Evolutionary conservation across 2,888 invertebrate genomes (phyloP), one percentile per base, ranked within the genome.

Genomic region (Andrena flavipes): DNA sequence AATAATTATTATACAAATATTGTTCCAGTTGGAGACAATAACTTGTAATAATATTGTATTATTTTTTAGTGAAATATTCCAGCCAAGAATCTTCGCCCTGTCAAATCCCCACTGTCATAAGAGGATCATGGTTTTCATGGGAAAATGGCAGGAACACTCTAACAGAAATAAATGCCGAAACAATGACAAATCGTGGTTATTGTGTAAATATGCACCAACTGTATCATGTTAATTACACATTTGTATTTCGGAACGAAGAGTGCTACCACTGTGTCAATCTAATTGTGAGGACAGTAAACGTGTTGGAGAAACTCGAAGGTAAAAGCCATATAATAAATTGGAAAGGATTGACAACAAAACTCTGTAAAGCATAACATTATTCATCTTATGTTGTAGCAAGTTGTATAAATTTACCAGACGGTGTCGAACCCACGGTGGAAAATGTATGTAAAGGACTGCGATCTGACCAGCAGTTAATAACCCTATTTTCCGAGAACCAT

Each of bases 101-200:
- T 93, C 95, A 95, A 33, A 97, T 98, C 91, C 98, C 98, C 35
- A 92, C 96, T 84, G 96, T 97, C 63, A 94, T 98, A 67, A 95
- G 97, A 90, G 98, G 98, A 80, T 96, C 97, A 48, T 98, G 98
- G 98, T 98, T 98, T 94, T 98, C 98, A 2, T 97, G 98, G 95
- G 98, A 98, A 95, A 96, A 96, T 94, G 98, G 98, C 10, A 95
- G 95, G 89, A 97, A 98, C 90, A 98, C 97, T 0, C 95, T 96
- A 64, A 98, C 98, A 0, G 97, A 97, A 91, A 96, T 98, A 71
- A 97, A 98, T 94, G 97, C 97, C 0, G 96, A 96, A 78, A 95
- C 96, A 59, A 98, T 98, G 97, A 96, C 96, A 8, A 95, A 95
- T 87, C 95, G 96, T 98, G 98, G 84, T 62, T 94, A 94, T 77